phyloP scores from a whole-genome alignment of 2,797 vertebrate genomes.

The Chelmon rostratus region DNA sequence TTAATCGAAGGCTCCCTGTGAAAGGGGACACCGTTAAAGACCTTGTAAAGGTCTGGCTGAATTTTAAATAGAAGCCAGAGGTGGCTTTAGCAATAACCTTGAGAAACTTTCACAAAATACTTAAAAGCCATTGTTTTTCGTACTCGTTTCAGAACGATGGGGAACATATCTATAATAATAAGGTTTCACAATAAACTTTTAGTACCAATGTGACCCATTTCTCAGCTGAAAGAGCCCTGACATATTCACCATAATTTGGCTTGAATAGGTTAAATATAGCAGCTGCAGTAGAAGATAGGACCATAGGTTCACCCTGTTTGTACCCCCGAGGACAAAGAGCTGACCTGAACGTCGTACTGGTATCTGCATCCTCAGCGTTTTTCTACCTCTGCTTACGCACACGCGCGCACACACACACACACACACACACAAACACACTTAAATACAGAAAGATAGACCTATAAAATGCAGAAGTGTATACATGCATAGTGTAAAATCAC shows the following conservation, averaged over 20 bases:
- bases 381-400: conserved; percentile 33
- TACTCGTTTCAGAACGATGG: conserved; percentile 1
- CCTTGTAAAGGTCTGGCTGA: conserved; percentile 36
- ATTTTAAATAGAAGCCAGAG: conserved; percentile 46
- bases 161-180: background rate
- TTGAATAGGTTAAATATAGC: conserved; percentile 69
- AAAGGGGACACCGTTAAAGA: conserved; percentile 52
- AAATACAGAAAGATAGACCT: background rate
- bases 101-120: background rate
- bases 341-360: conserved; percentile 69
- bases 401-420: conserved; percentile 7
- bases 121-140: conserved; percentile 8
- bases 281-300: conserved; percentile 42
- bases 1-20: conserved; percentile 66
- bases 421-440: conserved; percentile 4
- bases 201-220: conserved; percentile 4
- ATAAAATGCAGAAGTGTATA: conserved; percentile 1
- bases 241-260: conserved; percentile 27
- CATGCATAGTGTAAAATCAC: background rate
- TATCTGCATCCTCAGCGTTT: conserved; percentile 76
- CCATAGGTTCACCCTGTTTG: conserved; percentile 67
- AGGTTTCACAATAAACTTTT: background rate
- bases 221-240: conserved; percentile 24
- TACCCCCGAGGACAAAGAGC: conserved; percentile 72
- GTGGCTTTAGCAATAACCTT: conserved; percentile 12